phyloP scores from a whole-genome alignment of 2,888 invertebrate genomes.

The Tipula unca region DNA sequence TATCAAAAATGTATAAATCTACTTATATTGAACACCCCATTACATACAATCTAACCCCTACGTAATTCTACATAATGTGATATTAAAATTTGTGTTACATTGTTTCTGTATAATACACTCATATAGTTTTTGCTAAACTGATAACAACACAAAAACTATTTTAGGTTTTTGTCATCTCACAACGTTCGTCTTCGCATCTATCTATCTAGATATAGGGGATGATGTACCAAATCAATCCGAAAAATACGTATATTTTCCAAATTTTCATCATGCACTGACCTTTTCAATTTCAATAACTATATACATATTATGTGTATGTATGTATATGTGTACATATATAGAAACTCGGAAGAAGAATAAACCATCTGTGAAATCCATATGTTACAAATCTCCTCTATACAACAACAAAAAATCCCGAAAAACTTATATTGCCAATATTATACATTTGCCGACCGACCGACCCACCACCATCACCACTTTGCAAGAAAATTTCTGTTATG shows the following conservation, averaged over 20 bases:
- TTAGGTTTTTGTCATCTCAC: background rate
- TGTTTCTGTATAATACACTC: background rate
- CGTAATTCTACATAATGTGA: background rate
- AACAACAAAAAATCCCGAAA: background rate
- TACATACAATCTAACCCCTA: background rate
- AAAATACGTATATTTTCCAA: no score
- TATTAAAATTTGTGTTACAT: background rate
- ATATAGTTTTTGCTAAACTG: background rate
- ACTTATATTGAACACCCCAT: background rate
- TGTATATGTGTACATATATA: background rate
- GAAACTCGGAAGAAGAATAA: background rate
- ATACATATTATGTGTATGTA: background rate
- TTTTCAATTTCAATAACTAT: background rate
- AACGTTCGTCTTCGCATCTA: background rate
- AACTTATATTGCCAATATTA: background rate
- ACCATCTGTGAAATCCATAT: background rate
- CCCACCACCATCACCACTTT: background rate
- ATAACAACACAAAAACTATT: background rate
- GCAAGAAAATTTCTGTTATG: background rate
- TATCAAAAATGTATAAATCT: background rate
- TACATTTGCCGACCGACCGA: background rate
- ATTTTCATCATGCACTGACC: constrained; percentile 1
- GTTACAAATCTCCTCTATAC: background rate
- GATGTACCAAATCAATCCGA: background rate
- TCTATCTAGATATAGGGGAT: background rate